Evolutionary conservation across 1,140 invertebrate species (phyloP).

Genomic region (Pseudobourletiella spinata): DNA sequence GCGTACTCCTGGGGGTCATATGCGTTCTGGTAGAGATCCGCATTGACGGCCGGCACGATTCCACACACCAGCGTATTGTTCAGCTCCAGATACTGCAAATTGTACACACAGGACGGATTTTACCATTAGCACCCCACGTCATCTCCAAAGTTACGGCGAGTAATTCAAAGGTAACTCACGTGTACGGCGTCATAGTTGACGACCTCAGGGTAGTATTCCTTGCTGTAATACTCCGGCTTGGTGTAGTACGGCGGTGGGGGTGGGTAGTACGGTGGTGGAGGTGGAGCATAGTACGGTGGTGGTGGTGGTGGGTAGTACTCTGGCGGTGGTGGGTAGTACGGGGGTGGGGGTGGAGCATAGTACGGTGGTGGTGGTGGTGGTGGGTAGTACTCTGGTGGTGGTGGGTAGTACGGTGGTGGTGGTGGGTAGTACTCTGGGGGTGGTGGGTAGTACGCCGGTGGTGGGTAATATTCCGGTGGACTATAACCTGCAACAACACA

Average conservation of each 20-base stretch:
- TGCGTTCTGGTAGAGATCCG: slow-evolving; percentile 11
- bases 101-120: too few relatives aligned
- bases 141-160: too few relatives aligned
- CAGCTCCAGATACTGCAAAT: slow-evolving; percentile 19
- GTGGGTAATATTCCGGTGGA: not conserved
- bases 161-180: too few relatives aligned
- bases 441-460: not conserved
- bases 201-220: slow-evolving; percentile 22
- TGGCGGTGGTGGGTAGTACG: slow-evolving; percentile 2
- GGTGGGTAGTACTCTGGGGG: not conserved
- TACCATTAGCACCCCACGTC: too few relatives aligned
- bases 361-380: slow-evolving; percentile 7
- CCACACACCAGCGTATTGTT: slow-evolving; percentile 23
- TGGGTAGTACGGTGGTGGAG: not conserved
- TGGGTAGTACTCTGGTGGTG: slow-evolving; percentile 1
- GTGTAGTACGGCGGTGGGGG: slow-evolving; percentile 1
- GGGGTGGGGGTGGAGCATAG: not conserved
- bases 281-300: not conserved
- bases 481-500: not conserved
- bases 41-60: slow-evolving; percentile 21
- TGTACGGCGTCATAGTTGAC: slow-evolving; percentile 31
- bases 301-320: slow-evolving; percentile 1
- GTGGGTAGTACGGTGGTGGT: not conserved
- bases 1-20: slow-evolving; percentile 2
- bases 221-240: slow-evolving; percentile 15